phyloP scores from a whole-genome alignment of 1,140 invertebrate species.

The Octopus bimaculoides region DNA sequence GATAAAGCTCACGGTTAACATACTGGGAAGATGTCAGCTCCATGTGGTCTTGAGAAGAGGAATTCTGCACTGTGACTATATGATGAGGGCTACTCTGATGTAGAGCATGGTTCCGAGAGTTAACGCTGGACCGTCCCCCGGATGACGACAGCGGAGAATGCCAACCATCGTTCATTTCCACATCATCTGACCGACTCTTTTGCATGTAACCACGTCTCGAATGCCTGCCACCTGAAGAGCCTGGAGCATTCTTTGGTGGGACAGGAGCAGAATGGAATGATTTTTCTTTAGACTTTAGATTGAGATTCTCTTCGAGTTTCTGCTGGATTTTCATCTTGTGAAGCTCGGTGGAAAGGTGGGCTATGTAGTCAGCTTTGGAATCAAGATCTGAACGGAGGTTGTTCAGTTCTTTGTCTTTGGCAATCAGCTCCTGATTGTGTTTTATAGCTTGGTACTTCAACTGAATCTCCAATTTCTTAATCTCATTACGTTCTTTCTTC shows the following conservation, averaged over 20 bases:
- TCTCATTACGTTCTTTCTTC: conserved; percentile 28
- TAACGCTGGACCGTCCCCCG: not conserved
- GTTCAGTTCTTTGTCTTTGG: conserved; percentile 30
- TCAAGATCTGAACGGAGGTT: conserved; percentile 38
- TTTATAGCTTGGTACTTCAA: conserved; percentile 31
- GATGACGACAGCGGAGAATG: not conserved
- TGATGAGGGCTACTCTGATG: not conserved
- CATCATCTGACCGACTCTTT: conserved; percentile 23
- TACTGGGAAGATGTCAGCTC: not conserved
- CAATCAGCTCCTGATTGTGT: conserved; percentile 28
- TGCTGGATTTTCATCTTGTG: conserved; percentile 37
- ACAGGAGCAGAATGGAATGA: conserved; percentile 13
- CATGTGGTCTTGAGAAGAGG: not conserved
- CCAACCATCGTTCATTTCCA: not conserved
- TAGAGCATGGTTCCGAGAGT: not conserved
- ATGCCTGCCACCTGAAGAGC: not conserved
- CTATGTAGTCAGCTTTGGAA: conserved; percentile 41
- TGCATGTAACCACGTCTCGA: conserved; percentile 23
- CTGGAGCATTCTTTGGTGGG: conserved; percentile 21
- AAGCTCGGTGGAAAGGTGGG: conserved; percentile 45
- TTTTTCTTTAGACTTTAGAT: conserved; percentile 14
- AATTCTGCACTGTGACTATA: not conserved
- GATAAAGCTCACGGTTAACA: not conserved
- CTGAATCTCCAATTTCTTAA: conserved; percentile 28
- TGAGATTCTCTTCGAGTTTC: conserved; percentile 17